Conservation (phyloP, 2,797 vertebrate species). For the Vultur gryphus region DNA sequence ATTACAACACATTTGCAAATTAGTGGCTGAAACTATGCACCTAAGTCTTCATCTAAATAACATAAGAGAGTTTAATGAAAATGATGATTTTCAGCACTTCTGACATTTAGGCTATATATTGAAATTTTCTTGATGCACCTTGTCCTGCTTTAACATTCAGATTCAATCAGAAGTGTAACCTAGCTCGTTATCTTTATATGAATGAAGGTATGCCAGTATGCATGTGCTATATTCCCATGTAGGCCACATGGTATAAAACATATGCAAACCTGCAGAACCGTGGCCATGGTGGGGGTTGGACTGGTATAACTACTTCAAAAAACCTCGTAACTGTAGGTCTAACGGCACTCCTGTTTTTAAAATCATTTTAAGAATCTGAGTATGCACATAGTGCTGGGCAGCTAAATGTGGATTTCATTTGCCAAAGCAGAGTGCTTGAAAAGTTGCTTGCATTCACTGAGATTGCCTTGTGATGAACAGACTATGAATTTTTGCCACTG, state of each 20-base stretch:
- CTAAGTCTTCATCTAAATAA: not conserved
- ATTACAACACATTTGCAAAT: not conserved
- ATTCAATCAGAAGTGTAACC: not conserved
- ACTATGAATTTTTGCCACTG: not conserved
- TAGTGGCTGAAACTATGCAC: not conserved
- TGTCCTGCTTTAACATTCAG: not conserved
- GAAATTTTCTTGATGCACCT: not conserved
- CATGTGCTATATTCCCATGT: not conserved
- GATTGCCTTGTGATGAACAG: not conserved
- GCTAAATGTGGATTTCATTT: not conserved
- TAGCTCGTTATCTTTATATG: not conserved
- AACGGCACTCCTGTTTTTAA: not conserved
- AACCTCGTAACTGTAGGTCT: not conserved
- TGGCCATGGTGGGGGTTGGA: not conserved
- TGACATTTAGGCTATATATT: not conserved
- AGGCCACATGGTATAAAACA: not conserved
- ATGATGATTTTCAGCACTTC: not conserved
- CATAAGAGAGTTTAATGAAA: not conserved
- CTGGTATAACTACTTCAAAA: not conserved
- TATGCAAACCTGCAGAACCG: not conserved
- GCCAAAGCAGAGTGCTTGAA: not conserved
- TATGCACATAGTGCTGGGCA: not conserved
- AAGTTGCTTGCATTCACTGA: not conserved
- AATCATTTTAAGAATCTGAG: not conserved
- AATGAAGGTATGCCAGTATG: not conserved